Base-by-base conservation (phyloP, 1,140 invertebrate species). In the Arctopsyche grandis region DNA sequence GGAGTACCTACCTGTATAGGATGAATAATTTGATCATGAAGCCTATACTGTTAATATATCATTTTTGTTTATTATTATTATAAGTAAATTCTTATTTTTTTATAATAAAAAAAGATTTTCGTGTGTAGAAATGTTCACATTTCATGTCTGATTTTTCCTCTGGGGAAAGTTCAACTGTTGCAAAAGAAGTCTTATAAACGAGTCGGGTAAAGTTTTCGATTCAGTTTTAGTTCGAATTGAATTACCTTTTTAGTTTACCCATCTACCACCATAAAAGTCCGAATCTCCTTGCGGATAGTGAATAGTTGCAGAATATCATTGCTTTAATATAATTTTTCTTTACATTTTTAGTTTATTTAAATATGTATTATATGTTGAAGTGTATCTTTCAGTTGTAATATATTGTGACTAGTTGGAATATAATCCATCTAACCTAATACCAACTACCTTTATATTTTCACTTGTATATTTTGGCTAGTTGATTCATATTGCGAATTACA, bases 131-230 rank as follows among this genome's bases (percentile, higher is more conserved):
- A 52, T 52, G 12, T 52, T 52, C 48, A 14, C 43, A 16, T 38
- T 74, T 24, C 7, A 16, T 43, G 19, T 77, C 38, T 69, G 38
- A 26, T 66, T 46, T 66, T 69, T 7, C 26, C 16, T 71, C 74
- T 16, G 70, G 21, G n/a, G 16, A 66, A 5, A 52, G 48, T 52
- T 52, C 48, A 52, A 52, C 48, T 52, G n/a, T 52, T 38, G 29
- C 74, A 22, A 66, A 46, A 66, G 77, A 78, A 69, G 69, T 71
- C 77, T 16, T 43, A 71, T 71, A 78, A 78, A 70, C 77, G 66
- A 78, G 24, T 26, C 78, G 56, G 70, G 70, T 44, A 75, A 75
- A 79, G 56, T 74, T 79, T 79, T 52, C 69, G 58, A 74, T 79
- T 71, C 58, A 79, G 69, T 74, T 73, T 63, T 74, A 60, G 69